phyloP scores from a whole-genome alignment of 2,113 vertebrate genomes.

The Dryoscopus gambensis region DNA sequence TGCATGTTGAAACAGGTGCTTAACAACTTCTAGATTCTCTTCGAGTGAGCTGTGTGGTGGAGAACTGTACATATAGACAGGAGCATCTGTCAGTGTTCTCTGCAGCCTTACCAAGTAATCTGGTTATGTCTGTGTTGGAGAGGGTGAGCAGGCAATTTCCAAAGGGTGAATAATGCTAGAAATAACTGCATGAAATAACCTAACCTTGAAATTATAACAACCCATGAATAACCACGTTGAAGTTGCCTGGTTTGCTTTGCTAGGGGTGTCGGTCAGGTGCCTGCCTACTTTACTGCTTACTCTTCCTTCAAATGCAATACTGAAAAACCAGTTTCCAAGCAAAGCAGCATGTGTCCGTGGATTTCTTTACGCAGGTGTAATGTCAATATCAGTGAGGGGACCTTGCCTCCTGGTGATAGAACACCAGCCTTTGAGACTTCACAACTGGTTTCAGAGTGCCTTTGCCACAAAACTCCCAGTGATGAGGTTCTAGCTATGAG shows the following conservation, averaged over 20 bases:
- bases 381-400: not conserved
- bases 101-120: not conserved
- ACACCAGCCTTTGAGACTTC: not conserved
- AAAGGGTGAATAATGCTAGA: not conserved
- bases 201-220: not conserved
- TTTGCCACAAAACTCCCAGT: not conserved
- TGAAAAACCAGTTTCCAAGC: not conserved
- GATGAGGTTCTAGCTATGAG: not conserved
- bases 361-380: not conserved
- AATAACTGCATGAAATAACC: not conserved
- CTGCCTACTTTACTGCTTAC: not conserved
- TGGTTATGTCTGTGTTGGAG: fast-evolving
- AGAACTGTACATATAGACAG: not conserved
- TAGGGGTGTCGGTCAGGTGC: not conserved
- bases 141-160: not conserved
- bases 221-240: fast-evolving
- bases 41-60: not conserved
- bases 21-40: not conserved
- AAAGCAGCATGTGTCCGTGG: not conserved
- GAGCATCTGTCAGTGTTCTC: not conserved
- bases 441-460: not conserved
- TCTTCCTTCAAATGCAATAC: not conserved
- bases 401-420: not conserved
- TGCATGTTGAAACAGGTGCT: fast-evolving
- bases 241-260: not conserved